phyloP scores from a whole-genome alignment of 2,888 invertebrate genomes.

The Anorthoa munda region DNA sequence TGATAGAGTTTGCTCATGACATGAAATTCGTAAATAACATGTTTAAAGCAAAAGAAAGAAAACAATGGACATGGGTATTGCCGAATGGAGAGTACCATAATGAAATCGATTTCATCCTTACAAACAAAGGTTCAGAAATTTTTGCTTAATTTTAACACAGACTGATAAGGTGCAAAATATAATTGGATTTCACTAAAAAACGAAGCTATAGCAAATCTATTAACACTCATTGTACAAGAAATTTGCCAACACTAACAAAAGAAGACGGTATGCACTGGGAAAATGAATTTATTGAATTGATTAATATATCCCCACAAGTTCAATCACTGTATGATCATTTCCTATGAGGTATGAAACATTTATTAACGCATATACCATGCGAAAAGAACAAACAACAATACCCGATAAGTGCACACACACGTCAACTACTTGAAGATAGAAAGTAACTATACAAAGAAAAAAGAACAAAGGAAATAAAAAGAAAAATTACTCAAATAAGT shows the following conservation, averaged over 20 bases:
- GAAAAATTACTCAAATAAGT: no score
- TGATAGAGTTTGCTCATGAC: slow-evolving; percentile 6
- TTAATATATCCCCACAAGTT: not conserved
- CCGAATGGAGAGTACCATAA: slow-evolving; percentile 6
- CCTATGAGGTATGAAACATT: not conserved
- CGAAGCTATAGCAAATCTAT: not conserved
- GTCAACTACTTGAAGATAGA: not conserved
- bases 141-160: not conserved
- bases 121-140: slow-evolving; percentile 6
- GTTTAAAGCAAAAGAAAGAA: not conserved
- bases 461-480: no score
- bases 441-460: no score
- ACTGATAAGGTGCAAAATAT: slow-evolving; percentile 10
- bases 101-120: slow-evolving; percentile 14
- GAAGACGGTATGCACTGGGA: not conserved
- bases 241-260: no score
- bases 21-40: no score
- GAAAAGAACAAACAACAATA: not conserved
- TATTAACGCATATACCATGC: not conserved
- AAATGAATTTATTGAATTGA: not conserved
- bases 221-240: no score
- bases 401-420: not conserved
- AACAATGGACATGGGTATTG: not conserved
- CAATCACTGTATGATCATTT: slow-evolving; percentile 6
- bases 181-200: not conserved